Conservation (phyloP, 2,797 vertebrate species). For the Muscicapa comitata region DNA sequence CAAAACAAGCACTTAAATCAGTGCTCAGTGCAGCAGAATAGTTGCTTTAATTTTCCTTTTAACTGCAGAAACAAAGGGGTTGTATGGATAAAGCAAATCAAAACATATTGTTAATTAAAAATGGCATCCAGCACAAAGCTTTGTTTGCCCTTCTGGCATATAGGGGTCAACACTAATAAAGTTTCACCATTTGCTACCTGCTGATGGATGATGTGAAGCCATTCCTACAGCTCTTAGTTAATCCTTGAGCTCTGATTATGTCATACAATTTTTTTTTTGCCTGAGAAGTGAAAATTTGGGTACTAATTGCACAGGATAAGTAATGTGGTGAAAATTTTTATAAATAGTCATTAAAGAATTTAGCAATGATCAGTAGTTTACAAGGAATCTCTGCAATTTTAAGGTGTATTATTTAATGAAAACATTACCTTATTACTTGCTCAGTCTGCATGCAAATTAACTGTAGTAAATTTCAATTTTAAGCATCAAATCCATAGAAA, state of each 20-base stretch:
- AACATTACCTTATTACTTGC: background rate
- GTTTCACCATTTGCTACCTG: background rate
- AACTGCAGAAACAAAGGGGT: background rate
- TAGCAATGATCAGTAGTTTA: background rate
- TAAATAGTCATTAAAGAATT: background rate
- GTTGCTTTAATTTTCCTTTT: background rate
- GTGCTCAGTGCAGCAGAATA: background rate
- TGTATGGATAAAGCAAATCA: background rate
- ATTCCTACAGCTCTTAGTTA: background rate
- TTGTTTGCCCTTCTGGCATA: background rate
- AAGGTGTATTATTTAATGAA: background rate
- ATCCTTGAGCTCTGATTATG: background rate
- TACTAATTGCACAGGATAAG: background rate
- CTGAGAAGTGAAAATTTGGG: background rate
- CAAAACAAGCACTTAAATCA: background rate
- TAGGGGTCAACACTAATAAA: background rate
- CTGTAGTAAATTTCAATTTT: background rate
- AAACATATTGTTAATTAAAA: constrained; percentile 10
- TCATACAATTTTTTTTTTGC: background rate
- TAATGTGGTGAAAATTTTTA: background rate
- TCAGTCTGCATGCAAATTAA: background rate
- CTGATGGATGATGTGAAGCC: constrained; percentile 9
- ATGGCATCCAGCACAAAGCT: background rate
- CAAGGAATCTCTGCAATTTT: background rate
- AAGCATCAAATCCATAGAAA: background rate